Evolutionary conservation across 1,140 invertebrate species (phyloP), one percentile per base, ranked within the genome.

Genomic region (Pogonomyrmex californicus): DNA sequence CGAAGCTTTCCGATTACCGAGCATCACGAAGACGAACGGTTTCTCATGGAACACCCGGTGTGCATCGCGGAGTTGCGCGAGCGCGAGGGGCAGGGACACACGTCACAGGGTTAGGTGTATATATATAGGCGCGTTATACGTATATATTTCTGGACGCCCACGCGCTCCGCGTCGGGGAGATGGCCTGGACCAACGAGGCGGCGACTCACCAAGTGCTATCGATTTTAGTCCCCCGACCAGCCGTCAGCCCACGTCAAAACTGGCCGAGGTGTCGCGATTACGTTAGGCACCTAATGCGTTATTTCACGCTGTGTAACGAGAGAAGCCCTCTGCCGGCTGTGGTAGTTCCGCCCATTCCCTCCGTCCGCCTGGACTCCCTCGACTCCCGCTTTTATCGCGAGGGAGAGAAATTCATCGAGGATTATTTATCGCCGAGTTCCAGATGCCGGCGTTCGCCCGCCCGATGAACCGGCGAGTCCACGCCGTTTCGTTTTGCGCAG

Each of bases 121-220:
- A 51, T 9, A 71, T 23, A 58, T 30, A 58, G 9, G 23, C 56
- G 56, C 17, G 5, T 71, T 56, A 56, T n/a, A 56, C 33, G 58
- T 73, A 82, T 82, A 77, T 73, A 79, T 71, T 85, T 75, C 54
- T 60, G 51, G 41, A 68, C 88, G 44, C 89, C 89, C 62, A 90
- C 88, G 76, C 87, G 71, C 38, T 17, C 1, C 2, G 17, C 7
- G 36, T 17, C 17, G 49, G 60, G 36, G 58, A 79, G 77, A 68
- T 68, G 41, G 65, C 54, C 62, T 86, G 90, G 77, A 87, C 86
- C 89, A 71, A 85, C 78, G 66, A 65, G 85, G 65, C 62, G 85
- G 63, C 62, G 62, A 86, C 85, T 71, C 76, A 56, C 62, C 82
- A 62, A 88, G 78, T 88, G 56, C 38, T 90, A 90, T 90, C 86